Percentiles rank a stretch among this genome's conserved stretches.
Evolutionary conservation across 2,888 invertebrate genomes (phyloP).

Genomic region (Acanthosepion pharaonis): DNA sequence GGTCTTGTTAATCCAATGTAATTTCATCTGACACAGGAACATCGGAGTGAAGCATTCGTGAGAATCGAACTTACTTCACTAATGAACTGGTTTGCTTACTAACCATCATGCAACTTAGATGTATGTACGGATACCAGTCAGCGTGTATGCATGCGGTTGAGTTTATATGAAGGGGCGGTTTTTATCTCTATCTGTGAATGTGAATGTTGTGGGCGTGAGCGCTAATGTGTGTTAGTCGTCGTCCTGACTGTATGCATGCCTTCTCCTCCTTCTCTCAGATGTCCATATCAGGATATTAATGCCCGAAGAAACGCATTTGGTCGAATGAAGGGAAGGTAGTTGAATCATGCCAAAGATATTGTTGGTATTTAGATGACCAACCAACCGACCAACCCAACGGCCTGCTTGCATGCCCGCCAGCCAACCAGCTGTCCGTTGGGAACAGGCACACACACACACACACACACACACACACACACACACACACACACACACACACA

Average conservation of each 20-base stretch:
- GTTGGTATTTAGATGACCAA: slow-evolving; percentile 33
- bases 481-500: not conserved
- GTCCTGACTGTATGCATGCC: not conserved
- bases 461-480: not conserved
- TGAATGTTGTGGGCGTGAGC: not conserved
- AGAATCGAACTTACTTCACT: too few relatives aligned
- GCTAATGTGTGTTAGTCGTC: not conserved
- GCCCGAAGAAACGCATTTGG: not conserved
- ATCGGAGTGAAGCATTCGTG: too few relatives aligned
- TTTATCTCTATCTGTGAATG: not conserved
- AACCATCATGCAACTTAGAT: too few relatives aligned
- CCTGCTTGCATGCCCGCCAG: not conserved
- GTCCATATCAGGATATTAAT: not conserved
- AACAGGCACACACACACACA: not conserved
- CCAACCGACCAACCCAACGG: not conserved
- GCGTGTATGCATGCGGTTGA: too few relatives aligned
- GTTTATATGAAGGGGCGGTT: too few relatives aligned
- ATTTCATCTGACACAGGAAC: too few relatives aligned
- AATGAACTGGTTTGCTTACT: too few relatives aligned
- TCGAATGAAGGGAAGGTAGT: not conserved
- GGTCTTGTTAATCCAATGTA: too few relatives aligned
- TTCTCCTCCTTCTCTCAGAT: not conserved
- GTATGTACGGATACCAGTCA: too few relatives aligned
- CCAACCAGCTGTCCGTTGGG: not conserved
- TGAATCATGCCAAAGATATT: not conserved